Percentiles rank a stretch among this genome's conserved stretches.
Evolutionary conservation across 2,797 vertebrate species (phyloP).

Genomic region (Myotis pilosus): DNA sequence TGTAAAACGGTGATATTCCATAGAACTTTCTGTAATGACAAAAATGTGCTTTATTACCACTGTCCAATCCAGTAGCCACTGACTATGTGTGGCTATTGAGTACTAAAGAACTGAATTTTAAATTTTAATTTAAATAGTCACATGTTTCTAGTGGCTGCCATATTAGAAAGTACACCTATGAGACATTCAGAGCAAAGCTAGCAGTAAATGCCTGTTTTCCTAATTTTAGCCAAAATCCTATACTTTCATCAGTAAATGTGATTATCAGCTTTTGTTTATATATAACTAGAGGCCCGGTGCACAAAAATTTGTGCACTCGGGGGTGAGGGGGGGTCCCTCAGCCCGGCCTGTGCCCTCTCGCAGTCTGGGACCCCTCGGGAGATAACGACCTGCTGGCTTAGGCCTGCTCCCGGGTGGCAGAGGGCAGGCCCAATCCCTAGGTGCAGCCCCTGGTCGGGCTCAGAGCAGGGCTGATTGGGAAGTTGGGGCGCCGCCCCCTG

Average conservation of each 20-base stretch:
- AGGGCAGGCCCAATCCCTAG: too few relatives aligned
- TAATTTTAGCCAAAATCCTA: neutral
- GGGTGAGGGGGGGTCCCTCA: too few relatives aligned
- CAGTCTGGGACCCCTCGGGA: too few relatives aligned
- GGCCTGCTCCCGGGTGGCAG: too few relatives aligned
- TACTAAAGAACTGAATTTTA: constrained; percentile 22
- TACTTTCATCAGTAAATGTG: constrained; percentile 18
- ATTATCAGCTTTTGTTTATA: neutral
- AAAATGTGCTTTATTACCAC: neutral
- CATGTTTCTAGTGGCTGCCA: neutral
- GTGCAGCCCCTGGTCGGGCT: too few relatives aligned
- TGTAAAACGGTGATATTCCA: neutral
- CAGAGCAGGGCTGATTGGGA: too few relatives aligned
- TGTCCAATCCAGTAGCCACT: neutral
- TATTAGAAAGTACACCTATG: neutral
- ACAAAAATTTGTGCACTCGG: too few relatives aligned
- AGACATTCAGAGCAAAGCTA: neutral
- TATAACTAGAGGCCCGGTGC: neutral
- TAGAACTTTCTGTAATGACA: neutral
- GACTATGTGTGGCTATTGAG: neutral
- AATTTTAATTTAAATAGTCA: neutral
- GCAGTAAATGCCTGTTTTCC: neutral
- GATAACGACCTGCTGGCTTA: too few relatives aligned
- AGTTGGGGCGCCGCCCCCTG: too few relatives aligned
- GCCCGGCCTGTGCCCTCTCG: too few relatives aligned